Base-by-base conservation (phyloP, 2,797 vertebrate species). In the Smutsia gigantea region DNA sequence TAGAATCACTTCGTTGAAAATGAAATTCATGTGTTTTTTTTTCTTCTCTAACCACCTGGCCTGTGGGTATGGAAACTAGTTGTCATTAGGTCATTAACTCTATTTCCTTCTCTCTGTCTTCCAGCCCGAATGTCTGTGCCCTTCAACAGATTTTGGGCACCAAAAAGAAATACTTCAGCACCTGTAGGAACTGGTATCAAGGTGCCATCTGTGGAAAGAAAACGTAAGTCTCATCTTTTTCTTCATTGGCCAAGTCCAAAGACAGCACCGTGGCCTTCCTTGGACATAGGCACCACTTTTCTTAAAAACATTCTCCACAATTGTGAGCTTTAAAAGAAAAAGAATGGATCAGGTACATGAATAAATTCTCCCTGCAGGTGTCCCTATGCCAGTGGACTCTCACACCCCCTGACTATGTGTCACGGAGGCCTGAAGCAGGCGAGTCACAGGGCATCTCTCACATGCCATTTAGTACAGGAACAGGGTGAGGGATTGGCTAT, bases 151-250 rank as follows among this genome's bases (percentile, higher is more conserved):
- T 99, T 97, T 97, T 99, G 98, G 99, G 99, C 96, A 99, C 99
- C 97, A 99, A 99, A 98, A 99, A 99, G 99, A 99, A 99, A 98
- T 99, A 99, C 97, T 99, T 99, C 97, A 99, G 99, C 98, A 99
- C 99, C 83, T 99, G 99, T 97, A 99, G 99, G 97, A 99, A 99
- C 97, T 99, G 99, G 99, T 99, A 99, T 98, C 99, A 99, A 93
- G 99, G 99, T 98, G 92, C 99, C 97, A 99, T 99, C 98, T 99
- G 99, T 97, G 99, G 99, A 96, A 99, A 99, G 97, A 99, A 99
- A 99, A 99, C 99, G 99, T 99, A 99, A 99, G 99, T 99, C 88
- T 83, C 61, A 66, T 31, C 7, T 93, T 46, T 93, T 92, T 90
- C 63, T 71, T 89, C 94, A 51, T 13, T 18, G 5, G 13, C 63